These are phyloP conservation scores for Salminus brasiliensis DNA, from an alignment of 2,113 vertebrate genomes.

Conservation along the genomic window DNA sequence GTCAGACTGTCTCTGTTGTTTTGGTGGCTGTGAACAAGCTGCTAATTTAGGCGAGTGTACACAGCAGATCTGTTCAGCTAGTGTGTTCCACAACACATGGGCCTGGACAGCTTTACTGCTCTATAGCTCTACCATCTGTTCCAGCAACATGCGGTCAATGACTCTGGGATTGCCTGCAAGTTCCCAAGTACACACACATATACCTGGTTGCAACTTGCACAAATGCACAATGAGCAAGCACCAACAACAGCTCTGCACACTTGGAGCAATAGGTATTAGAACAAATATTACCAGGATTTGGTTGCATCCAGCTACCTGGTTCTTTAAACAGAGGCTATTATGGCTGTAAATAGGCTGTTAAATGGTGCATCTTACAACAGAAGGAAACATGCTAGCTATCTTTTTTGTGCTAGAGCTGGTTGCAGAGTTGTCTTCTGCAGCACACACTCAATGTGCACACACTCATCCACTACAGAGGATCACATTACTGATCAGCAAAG, in stretches of 20 bases:
- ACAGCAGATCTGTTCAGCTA: slow-evolving; percentile 26
- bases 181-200: neutral
- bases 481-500: slow-evolving; percentile 31
- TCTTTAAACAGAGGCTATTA: neutral
- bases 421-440: neutral
- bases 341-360: neutral
- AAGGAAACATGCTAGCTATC: neutral
- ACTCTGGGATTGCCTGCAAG: neutral
- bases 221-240: neutral
- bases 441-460: neutral
- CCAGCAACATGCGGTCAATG: slow-evolving; percentile 1
- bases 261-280: too few relatives aligned
- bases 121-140: slow-evolving; percentile 30
- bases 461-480: slow-evolving; percentile 9
- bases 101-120: neutral
- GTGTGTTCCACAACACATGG: neutral
- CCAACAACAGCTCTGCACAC: too few relatives aligned
- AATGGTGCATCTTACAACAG: neutral
- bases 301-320: too few relatives aligned
- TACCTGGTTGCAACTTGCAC: too few relatives aligned
- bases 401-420: too few relatives aligned
- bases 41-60: slow-evolving; percentile 21
- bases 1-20: neutral
- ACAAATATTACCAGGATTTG: too few relatives aligned
- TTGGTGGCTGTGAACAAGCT: neutral